Evolutionary conservation across 1,140 invertebrate genomes (phyloP).

Genomic region (Pemphigus obesinymphae): DNA sequence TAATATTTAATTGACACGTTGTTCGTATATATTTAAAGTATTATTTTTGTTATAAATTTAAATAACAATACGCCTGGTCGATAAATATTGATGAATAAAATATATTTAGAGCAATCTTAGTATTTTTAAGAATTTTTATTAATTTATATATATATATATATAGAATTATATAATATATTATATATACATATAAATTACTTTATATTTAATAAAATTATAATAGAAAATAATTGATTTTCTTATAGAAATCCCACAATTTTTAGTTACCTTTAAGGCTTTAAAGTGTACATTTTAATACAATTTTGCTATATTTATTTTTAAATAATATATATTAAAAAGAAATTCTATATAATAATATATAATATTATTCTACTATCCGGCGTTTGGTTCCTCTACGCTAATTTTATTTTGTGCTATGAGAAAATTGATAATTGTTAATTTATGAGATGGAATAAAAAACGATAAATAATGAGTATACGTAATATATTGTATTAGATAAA

Average conservation of each 20-base stretch:
- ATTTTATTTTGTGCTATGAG: constrained; percentile 18
- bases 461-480: neutral
- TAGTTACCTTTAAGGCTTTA: constrained; percentile 26
- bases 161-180: neutral
- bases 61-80: constrained; percentile 29
- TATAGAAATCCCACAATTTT: constrained; percentile 18
- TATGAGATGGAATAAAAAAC: constrained; percentile 10
- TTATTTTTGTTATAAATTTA: constrained; percentile 39
- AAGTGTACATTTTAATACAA: constrained; percentile 28
- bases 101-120: constrained; percentile 38
- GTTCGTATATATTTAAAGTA: constrained; percentile 34
- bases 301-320: constrained; percentile 39
- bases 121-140: constrained; percentile 22
- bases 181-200: neutral
- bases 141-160: constrained; percentile 14
- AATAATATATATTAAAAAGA: constrained; percentile 12
- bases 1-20: constrained; percentile 38
- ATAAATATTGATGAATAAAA: constrained; percentile 26
- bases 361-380: constrained; percentile 26
- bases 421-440: constrained; percentile 9
- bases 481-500: constrained; percentile 14
- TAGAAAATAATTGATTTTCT: neutral
- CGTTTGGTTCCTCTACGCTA: constrained; percentile 29
- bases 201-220: neutral
- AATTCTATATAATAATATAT: neutral